Base-by-base conservation (phyloP, 2,888 invertebrate genomes). In the Pantelozetes paolii region DNA sequence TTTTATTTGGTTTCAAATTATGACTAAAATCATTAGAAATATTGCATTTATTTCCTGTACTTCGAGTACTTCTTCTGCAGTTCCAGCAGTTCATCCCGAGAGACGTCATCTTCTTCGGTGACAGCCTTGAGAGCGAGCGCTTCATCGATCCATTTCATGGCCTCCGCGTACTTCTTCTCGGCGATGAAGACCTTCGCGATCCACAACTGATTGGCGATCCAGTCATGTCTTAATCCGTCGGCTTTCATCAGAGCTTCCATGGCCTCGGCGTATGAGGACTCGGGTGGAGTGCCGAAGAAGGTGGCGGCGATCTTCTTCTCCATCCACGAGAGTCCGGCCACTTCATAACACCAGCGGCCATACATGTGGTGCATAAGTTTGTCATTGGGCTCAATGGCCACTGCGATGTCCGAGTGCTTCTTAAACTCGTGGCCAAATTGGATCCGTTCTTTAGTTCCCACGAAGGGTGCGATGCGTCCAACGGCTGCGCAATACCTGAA, bases 271-370 rank as follows among this genome's bases (percentile, higher is more conserved):
- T 85, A 85, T 0, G 87, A 86, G 1, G 86, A 84, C 73, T 81
- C 82, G 6, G 89, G 89, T 20, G 87, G 85, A 74, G 86, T 85
- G 2, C 86, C 86, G 81, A 87, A 88, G 42, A 89, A 80, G 8
- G 88, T 84, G 9, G 86, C 81, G 3, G 89, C 89, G n/a, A 88
- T 81, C 82, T 86, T 87, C 76, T 87, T 84, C 80, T 89, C 88
- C 73, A 88, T 81, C 88, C 88, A 89, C 42, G 85, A 83, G 77
- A 88, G 82, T 78, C 82, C 82, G 59, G 87, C 85, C n/a, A 86
- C 85, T 82, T 88, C 88, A 80, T 83, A 88, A 79, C 86, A 85
- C 83, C 89, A 89, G 79, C 89, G 83, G 8, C 89, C 90, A 67
- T 88, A 81, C 78, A 90, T 84, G 82, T 89, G 87, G 81, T 88